A percentile compares a stretch with the other conserved stretches of the same genome.
Evolutionary conservation across 2,797 vertebrate genomes (phyloP).

Genomic region (Poeciliopsis turneri): DNA sequence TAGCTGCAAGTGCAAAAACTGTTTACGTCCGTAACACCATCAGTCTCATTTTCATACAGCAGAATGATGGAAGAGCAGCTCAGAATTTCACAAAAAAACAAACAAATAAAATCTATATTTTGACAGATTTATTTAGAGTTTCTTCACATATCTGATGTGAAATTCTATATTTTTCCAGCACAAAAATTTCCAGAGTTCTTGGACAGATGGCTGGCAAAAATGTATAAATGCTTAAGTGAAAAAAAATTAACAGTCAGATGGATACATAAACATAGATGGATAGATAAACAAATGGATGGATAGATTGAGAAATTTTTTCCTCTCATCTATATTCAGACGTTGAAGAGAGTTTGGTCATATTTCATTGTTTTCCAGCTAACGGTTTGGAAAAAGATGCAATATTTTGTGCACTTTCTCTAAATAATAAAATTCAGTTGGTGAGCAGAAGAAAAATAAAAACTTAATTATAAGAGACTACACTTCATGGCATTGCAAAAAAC

Average conservation of each 20-base stretch:
- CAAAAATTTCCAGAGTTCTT: background rate
- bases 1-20: slow-evolving; percentile 52
- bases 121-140: background rate
- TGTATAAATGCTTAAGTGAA: background rate
- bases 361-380: background rate
- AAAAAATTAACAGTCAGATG: background rate
- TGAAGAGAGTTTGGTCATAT: background rate
- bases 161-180: background rate
- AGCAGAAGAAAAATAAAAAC: background rate
- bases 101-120: background rate
- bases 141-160: background rate
- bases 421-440: background rate
- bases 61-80: background rate
- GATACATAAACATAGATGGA: background rate
- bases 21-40: background rate
- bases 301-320: background rate
- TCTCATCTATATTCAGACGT: background rate
- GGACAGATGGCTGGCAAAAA: background rate
- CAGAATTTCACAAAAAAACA: background rate
- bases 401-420: background rate
- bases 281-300: background rate
- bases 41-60: background rate
- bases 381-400: background rate
- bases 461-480: background rate
- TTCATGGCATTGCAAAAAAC: slow-evolving; percentile 28